A percentile compares a stretch with the other conserved stretches of the same genome.
These are phyloP conservation scores for Hippopotamus amphibius DNA, from an alignment of 2,113 vertebrate genomes.

Conservation along the genomic window DNA sequence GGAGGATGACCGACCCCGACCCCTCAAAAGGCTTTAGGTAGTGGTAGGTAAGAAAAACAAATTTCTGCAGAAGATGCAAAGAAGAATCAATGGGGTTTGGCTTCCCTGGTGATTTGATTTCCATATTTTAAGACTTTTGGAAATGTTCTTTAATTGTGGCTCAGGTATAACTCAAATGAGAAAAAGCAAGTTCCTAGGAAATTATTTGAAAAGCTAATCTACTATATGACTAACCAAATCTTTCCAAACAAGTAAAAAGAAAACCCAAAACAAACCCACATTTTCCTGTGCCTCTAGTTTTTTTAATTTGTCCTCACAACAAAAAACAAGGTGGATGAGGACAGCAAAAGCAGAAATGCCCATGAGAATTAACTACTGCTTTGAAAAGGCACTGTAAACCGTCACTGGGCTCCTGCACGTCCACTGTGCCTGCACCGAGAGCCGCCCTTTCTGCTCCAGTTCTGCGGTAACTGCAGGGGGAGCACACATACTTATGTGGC, in stretches of 20 bases:
- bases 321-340: neutral
- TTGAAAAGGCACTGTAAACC: neutral
- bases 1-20: neutral
- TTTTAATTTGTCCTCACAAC: neutral
- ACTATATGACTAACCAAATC: neutral
- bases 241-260: neutral
- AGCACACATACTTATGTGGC: neutral
- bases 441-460: neutral
- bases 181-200: neutral
- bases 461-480: neutral
- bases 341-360: neutral
- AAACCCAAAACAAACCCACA: neutral
- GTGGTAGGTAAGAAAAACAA: neutral
- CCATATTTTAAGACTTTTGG: neutral
- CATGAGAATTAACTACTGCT: neutral
- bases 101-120: neutral
- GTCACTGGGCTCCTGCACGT: rapidly evolving
- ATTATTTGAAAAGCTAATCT: slow-evolving; percentile 29
- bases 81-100: neutral
- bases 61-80: neutral
- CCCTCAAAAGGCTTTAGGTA: neutral
- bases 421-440: neutral
- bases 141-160: neutral
- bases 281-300: neutral
- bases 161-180: neutral